phyloP scores from a whole-genome alignment of 2,113 vertebrate genomes.

The Myrmecobius fasciatus region DNA sequence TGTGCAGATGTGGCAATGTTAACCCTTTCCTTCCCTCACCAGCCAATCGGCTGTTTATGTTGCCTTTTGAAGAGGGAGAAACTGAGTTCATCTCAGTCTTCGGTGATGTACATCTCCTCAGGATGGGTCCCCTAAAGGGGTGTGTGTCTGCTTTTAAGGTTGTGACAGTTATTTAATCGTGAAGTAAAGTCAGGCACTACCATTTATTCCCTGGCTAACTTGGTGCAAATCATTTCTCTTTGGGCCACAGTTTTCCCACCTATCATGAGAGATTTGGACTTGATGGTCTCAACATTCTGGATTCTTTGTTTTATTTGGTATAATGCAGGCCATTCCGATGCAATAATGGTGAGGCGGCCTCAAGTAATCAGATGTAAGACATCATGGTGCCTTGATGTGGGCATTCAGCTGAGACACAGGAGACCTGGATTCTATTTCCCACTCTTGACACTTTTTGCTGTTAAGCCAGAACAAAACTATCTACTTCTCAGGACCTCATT shows the following conservation, averaged over 20 bases:
- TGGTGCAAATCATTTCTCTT: background rate
- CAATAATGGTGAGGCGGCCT: background rate
- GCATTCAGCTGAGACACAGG: background rate
- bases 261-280: background rate
- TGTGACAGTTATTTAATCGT: background rate
- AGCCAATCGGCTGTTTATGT: background rate
- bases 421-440: background rate
- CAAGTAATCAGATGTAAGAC: background rate
- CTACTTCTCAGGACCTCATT: background rate
- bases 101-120: background rate
- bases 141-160: background rate
- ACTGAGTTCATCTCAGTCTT: background rate
- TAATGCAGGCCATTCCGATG: background rate
- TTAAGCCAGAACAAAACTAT: background rate
- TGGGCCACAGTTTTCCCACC: background rate
- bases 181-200: background rate
- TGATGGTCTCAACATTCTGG: background rate
- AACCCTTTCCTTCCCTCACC: constrained; percentile 1
- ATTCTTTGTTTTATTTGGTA: background rate
- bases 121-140: background rate
- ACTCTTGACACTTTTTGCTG: background rate
- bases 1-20: background rate
- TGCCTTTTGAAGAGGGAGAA: background rate
- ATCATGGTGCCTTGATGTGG: background rate
- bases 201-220: background rate